Evolutionary conservation across 2,888 invertebrate species (phyloP), one percentile per base, ranked within the genome.

Genomic region (Drosophila setosimentum): DNA sequence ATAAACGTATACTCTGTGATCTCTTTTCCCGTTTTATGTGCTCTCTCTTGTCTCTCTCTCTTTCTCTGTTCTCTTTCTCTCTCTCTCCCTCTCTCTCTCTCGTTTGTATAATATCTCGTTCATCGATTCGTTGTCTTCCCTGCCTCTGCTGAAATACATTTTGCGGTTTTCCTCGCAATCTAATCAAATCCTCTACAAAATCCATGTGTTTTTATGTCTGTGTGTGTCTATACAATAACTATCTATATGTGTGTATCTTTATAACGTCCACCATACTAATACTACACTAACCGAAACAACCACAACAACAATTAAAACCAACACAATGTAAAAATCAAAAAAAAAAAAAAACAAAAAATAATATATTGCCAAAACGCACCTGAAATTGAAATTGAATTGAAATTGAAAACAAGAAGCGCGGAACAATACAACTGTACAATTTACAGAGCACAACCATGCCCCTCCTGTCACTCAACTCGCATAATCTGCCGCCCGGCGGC

Each of bases 371-470:
- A 61, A 68, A 64, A 78, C 55, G 63, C 72, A 83, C 68, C 54
- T 54, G 40, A 70, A 77, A 76, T 63, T 53, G 48, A 68, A 72
- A 27, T 57, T 48, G 53, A 74, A 66, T 59, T 50, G 58, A 77
- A 88, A 40, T 65, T 33, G 30, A 67, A 83, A 87, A 62, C 73
- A 76, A 85, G 86, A 87, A 92, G 93, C 92, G 92, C 85, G 92
- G 92, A 91, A 92, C 93, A 91, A 92, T 92, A 91, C 92, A 92
- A 92, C 92, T 92, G 85, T 92, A 92, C 91, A 93, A 92, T 92
- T 95, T 95, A 91, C 95, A 95, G 94, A 95, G 95, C 93, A 95
- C 94, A 93, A 95, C 95, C 76, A 95, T 95, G 95, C 95, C 95
- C 78, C 93, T 93, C 83, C 91, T 93, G 89, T 95, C 95, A 78